phyloP scores from a whole-genome alignment of 2,888 invertebrate species.

The Spodoptera littoralis region DNA sequence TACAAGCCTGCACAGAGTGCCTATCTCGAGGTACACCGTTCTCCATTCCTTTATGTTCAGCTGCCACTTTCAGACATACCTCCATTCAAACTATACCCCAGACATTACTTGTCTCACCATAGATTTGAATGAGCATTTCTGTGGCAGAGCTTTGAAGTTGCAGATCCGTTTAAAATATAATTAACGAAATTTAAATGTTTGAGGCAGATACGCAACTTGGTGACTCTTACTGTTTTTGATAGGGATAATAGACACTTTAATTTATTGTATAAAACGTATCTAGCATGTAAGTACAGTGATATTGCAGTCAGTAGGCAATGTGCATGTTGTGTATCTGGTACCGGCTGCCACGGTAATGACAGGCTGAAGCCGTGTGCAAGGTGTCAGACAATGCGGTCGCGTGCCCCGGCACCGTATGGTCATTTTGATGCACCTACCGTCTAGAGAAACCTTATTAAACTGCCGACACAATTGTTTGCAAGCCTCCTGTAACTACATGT shows the following conservation, averaged over 20 bases:
- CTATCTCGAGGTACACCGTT: slow-evolving; percentile 81
- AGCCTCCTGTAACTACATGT: slow-evolving; percentile 38
- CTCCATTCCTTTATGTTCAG: slow-evolving; percentile 83
- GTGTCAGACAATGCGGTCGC: slow-evolving; percentile 73
- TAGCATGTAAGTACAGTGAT: too few species aligned
- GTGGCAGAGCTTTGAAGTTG: slow-evolving; percentile 55
- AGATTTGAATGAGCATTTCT: slow-evolving; percentile 68
- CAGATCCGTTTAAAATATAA: slow-evolving; percentile 59
- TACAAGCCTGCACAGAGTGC: slow-evolving; percentile 85
- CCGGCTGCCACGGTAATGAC: slow-evolving; percentile 58
- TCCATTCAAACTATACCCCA: slow-evolving; percentile 80
- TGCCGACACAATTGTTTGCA: slow-evolving; percentile 52
- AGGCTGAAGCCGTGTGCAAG: slow-evolving; percentile 64
- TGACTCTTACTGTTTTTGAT: background rate
- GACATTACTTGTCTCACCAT: slow-evolving; percentile 77
- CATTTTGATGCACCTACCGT: slow-evolving; percentile 48
- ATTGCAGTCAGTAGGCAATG: background rate
- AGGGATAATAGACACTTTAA: background rate
- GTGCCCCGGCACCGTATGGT: slow-evolving; percentile 79
- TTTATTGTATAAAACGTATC: background rate
- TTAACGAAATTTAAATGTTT: slow-evolving; percentile 33
- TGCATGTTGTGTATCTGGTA: slow-evolving; percentile 44
- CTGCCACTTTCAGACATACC: slow-evolving; percentile 84
- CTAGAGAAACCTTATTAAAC: slow-evolving; percentile 72
- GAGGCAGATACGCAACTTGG: slow-evolving; percentile 13